A percentile compares a stretch with the other conserved stretches of the same genome.
phyloP scores from a whole-genome alignment of 92 coral and sea anemone species.

The Heliopora coerulea region DNA sequence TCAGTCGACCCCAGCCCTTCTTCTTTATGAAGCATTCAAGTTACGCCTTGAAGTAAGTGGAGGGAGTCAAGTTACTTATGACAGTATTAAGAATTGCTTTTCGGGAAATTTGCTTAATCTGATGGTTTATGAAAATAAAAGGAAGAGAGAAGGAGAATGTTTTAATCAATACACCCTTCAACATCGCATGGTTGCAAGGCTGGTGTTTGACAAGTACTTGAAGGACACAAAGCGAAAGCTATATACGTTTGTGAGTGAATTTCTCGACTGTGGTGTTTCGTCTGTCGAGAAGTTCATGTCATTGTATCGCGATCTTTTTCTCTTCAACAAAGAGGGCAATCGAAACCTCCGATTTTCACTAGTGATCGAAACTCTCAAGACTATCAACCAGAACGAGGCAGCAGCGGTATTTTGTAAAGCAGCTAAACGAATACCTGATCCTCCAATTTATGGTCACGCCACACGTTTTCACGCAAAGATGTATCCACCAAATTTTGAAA shows the following conservation, averaged over 20 bases:
- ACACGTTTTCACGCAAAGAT: conserved; percentile 79
- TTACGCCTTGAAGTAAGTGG: conserved; percentile 35
- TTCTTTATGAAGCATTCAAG: conserved; percentile 69
- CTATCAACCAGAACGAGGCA: conserved; percentile 44
- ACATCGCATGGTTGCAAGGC: conserved; percentile 69
- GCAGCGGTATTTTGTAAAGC: conserved; percentile 62
- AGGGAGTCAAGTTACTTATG: conserved; percentile 56
- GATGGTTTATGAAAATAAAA: conserved; percentile 65
- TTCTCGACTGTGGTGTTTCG: conserved; percentile 63
- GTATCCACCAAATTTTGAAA: conserved; percentile 51
- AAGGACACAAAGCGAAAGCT: conserved; percentile 42
- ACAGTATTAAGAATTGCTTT: conserved; percentile 64
- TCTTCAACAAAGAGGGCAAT: conserved; percentile 53
- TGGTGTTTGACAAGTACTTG: conserved; percentile 50
- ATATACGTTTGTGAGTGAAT: conserved; percentile 48
- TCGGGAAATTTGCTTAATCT: conserved; percentile 65
- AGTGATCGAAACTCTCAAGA: conserved; percentile 65
- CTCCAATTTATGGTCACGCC: conserved; percentile 59
- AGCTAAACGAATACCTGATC: conserved; percentile 64
- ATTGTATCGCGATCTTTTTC: conserved; percentile 61
- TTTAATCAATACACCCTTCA: conserved; percentile 66
- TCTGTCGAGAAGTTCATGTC: conserved; percentile 47
- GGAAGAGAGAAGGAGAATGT: conserved; percentile 31
- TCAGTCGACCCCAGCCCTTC: conserved; percentile 72
- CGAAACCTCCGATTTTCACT: conserved; percentile 51